Conservation (phyloP, 2,888 invertebrate genomes). For the Xiphydria camelus region DNA sequence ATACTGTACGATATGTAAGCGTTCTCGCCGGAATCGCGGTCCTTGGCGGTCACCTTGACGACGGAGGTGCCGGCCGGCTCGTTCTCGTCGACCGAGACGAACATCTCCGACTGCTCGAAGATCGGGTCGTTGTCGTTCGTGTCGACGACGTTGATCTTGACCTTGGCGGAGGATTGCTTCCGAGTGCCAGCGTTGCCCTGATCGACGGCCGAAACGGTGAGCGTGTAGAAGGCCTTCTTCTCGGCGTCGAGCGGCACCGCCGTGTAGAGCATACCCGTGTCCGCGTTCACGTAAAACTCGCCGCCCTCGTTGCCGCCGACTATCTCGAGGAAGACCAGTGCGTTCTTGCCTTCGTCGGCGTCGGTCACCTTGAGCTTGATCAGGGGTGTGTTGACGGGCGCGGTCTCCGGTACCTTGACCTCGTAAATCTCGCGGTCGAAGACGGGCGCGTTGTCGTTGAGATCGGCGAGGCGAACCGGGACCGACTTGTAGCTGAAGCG, state of each 20-base stretch:
- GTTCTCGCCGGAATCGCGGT: slow-evolving; percentile 91
- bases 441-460: slow-evolving; percentile 84
- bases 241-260: slow-evolving; percentile 84
- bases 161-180: slow-evolving; percentile 87
- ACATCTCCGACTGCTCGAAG: slow-evolving; percentile 73
- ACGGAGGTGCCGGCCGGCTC: slow-evolving; percentile 84
- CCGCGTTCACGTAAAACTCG: slow-evolving; percentile 83
- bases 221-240: slow-evolving; percentile 77
- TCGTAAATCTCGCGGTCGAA: slow-evolving; percentile 87
- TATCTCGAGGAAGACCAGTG: slow-evolving; percentile 83
- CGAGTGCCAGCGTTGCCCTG: slow-evolving; percentile 81
- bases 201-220: slow-evolving; percentile 89
- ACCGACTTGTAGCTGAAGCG: slow-evolving; percentile 79
- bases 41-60: slow-evolving; percentile 81
- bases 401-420: slow-evolving; percentile 84
- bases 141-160: slow-evolving; percentile 85
- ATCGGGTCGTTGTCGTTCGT: slow-evolving; percentile 94
- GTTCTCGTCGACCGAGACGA: slow-evolving; percentile 83
- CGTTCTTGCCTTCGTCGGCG: slow-evolving; percentile 81
- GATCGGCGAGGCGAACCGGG: slow-evolving; percentile 78
- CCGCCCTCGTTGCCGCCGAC: slow-evolving; percentile 90
- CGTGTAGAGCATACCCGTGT: slow-evolving; percentile 88
- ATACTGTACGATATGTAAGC: slow-evolving; percentile 94
- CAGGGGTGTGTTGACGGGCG: slow-evolving; percentile 86
- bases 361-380: slow-evolving; percentile 86